A percentile compares a stretch with the other conserved stretches of the same genome.
phyloP scores from a whole-genome alignment of 2,797 vertebrate genomes.

The Lepilemur ruficaudatus region DNA sequence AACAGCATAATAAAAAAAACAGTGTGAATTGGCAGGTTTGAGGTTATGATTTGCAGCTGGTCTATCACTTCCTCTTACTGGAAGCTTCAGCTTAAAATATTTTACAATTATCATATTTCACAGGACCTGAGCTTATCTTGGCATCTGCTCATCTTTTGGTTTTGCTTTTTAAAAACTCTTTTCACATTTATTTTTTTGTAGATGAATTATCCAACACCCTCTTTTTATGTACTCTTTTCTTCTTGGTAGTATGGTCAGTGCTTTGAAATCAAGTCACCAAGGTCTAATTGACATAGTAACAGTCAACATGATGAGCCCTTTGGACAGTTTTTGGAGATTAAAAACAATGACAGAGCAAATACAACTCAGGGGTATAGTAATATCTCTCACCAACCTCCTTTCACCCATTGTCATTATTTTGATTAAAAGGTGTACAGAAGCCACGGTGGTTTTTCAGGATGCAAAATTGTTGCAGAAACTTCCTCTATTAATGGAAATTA shows the following conservation, averaged over 20 bases:
- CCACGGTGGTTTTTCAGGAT: conserved; percentile 68
- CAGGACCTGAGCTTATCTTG: conserved; percentile 67
- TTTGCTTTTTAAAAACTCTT: conserved; percentile 55
- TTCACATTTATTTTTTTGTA: conserved; percentile 51
- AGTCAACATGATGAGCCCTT: neutral
- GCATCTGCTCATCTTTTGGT: conserved; percentile 68
- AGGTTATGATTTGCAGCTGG: conserved; percentile 74
- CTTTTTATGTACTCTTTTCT: conserved; percentile 42
- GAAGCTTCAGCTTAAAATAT: conserved; percentile 63
- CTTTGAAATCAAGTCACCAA: conserved; percentile 11
- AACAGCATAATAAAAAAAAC: conserved; percentile 60
- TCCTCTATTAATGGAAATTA: conserved; percentile 79
- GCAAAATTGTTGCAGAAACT: conserved; percentile 76
- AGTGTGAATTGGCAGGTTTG: conserved; percentile 69
- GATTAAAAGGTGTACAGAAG: conserved; percentile 77
- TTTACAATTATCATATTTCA: conserved; percentile 71
- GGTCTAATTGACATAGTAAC: conserved; percentile 42
- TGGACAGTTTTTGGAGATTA: neutral
- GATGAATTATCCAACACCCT: conserved; percentile 14
- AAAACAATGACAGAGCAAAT: conserved; percentile 32
- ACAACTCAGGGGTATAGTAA: neutral
- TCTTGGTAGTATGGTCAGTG: neutral
- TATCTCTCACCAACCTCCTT: neutral
- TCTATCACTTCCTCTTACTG: conserved; percentile 66
- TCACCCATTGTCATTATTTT: conserved; percentile 72